Conservation (phyloP, 2,888 invertebrate genomes). For the Neoascia interrupta region DNA sequence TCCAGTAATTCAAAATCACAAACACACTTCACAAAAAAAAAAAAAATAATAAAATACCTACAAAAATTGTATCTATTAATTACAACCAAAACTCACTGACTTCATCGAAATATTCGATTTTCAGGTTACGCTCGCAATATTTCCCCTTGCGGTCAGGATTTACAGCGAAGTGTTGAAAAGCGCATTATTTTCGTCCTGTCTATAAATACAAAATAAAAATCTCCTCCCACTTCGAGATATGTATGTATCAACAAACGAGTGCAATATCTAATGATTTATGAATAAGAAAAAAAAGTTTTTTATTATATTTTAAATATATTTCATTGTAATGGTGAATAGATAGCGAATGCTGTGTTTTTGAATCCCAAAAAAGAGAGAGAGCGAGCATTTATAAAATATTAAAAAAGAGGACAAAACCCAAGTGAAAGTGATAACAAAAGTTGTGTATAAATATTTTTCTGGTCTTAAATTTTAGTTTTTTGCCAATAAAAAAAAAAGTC, state of each 20-base stretch:
- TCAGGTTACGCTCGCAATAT: constrained; percentile 58
- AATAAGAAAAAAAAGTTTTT: constrained; percentile 5
- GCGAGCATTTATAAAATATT: background rate
- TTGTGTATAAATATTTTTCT: constrained; percentile 19
- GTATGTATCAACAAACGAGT: constrained; percentile 52
- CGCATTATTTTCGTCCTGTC: constrained; percentile 50
- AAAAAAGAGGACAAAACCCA: constrained; percentile 28
- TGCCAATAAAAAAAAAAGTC: constrained; percentile 22
- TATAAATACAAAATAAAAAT: constrained; percentile 9
- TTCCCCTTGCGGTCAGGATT: constrained; percentile 55
- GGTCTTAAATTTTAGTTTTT: constrained; percentile 14
- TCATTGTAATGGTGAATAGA: constrained; percentile 19
- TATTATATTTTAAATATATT: constrained; percentile 2
- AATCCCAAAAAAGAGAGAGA: constrained; percentile 2
- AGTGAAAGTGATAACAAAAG: constrained; percentile 48
- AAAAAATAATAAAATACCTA: background rate
- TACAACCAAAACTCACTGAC: constrained; percentile 44
- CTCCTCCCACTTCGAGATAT: constrained; percentile 37
- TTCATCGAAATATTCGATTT: constrained; percentile 70
- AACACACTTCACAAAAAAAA: constrained; percentile 57
- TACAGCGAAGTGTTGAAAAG: constrained; percentile 56
- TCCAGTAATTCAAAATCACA: constrained; percentile 42
- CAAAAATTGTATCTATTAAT: constrained; percentile 31
- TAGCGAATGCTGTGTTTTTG: constrained; percentile 1
- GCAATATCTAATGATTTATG: constrained; percentile 45